These are phyloP conservation scores for Anguilla anguilla DNA, from an alignment of 2,797 vertebrate species.

Conservation along the genomic window DNA sequence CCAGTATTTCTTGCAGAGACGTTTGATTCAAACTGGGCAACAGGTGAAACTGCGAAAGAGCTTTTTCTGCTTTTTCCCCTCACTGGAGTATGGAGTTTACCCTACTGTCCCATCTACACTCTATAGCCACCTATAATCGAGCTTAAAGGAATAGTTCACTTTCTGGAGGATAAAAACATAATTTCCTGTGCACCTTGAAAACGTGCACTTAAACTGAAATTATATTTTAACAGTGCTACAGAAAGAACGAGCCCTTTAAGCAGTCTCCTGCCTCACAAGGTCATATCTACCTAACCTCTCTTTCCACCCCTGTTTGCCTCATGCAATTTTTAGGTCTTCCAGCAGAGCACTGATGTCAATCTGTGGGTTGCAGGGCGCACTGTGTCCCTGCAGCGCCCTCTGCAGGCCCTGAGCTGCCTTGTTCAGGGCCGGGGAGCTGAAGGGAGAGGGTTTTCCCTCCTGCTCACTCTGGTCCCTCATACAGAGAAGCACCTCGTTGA, in stretches of 20 bases:
- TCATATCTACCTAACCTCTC: neutral
- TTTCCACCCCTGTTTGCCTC: conserved; percentile 35
- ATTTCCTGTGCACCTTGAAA: neutral
- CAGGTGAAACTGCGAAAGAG: neutral
- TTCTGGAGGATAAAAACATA: neutral
- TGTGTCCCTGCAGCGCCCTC: conserved; percentile 65
- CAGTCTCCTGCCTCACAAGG: neutral
- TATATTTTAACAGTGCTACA: neutral
- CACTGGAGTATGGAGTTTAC: neutral
- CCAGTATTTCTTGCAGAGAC: neutral
- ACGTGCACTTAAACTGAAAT: neutral
- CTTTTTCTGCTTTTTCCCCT: neutral
- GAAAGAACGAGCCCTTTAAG: neutral
- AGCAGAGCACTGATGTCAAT: conserved; percentile 79
- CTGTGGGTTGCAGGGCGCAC: conserved; percentile 67
- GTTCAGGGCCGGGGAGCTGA: conserved; percentile 56
- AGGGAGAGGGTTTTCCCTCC: conserved; percentile 24
- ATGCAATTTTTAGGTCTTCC: conserved; percentile 79
- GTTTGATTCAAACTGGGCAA: neutral
- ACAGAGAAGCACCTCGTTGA: conserved; percentile 92
- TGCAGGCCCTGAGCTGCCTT: conserved; percentile 75
- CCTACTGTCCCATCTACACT: neutral
- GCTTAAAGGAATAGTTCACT: neutral
- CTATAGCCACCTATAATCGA: neutral
- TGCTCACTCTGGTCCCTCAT: conserved; percentile 46